Base-by-base conservation (phyloP, 2,888 invertebrate genomes). In the Papilio demoleus region DNA sequence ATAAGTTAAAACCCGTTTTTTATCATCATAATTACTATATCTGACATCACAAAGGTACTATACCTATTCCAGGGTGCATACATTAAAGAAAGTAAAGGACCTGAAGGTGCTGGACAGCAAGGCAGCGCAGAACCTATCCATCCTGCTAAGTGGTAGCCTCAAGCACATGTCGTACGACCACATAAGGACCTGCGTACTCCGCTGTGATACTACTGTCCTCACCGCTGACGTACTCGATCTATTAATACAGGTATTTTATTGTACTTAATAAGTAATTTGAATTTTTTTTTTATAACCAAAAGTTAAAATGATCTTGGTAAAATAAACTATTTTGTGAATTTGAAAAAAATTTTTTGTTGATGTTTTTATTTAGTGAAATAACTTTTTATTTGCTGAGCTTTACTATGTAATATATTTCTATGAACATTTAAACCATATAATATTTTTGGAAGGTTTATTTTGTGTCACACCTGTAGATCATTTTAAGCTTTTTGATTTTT, bases 101-200 rank as follows among this genome's bases (percentile, higher is more conserved):
- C 93, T 99, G 6, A 97, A 97, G 82, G 98, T 99, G 1, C 90
- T 99, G 14, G 99, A 99, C 87, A 94, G 96, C 14, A 99, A 99
- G 87, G 94, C 97, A 0, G 99, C 98, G 0, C 99, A 99, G 92
- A 99, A 98, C 88, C 94, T 99, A 22, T 94, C 95, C 17, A 98
- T 98, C 72, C 90, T 98, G 1, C 88, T 97, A 2, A 95, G 96
- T n/a, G 97, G 97, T 0, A 96, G 97, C 0, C 88, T 98, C 47
- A 98, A 98, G 78, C 97, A 98, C 80, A 94, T 97, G 89, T 93
- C 95, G 0, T 96, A 97, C 79, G 95, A 96, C 9, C 96, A 96
- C 79, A 97, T 98, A 0, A 95, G 96, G 77, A 94, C 94, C 1
- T 97, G 97, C 74, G 94, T 99, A 70, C 87, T 99, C 17, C 94